phyloP scores from a whole-genome alignment of 2,113 vertebrate genomes.

The Emydura subglobosa region DNA sequence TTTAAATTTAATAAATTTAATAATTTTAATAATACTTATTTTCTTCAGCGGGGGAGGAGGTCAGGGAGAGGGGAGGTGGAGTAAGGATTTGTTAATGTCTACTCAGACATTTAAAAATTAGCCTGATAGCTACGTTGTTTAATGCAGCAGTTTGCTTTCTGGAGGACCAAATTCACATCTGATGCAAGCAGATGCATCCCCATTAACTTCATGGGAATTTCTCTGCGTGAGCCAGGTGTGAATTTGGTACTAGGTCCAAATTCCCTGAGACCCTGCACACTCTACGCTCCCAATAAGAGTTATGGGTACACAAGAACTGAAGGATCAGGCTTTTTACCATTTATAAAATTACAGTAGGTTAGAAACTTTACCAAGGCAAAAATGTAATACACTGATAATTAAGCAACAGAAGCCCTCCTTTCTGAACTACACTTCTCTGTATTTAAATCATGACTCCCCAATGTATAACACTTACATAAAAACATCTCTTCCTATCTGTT shows the following conservation, averaged over 20 bases:
- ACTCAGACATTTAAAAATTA: background rate
- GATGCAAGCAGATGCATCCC: background rate
- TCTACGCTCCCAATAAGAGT: background rate
- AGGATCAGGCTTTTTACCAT: background rate
- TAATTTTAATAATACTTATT: background rate
- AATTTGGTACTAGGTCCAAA: background rate
- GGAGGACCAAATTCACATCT: background rate
- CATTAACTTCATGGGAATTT: accelerated
- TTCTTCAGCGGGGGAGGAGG: background rate
- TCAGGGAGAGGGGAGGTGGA: background rate
- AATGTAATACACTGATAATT: background rate
- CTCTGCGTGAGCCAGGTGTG: background rate
- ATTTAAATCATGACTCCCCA: background rate
- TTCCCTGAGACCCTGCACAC: background rate
- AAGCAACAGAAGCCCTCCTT: constrained; percentile 13
- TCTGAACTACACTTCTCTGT: background rate
- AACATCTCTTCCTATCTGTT: background rate
- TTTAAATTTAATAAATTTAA: background rate
- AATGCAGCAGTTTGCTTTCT: background rate
- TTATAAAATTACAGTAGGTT: background rate
- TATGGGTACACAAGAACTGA: background rate
- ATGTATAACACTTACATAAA: background rate
- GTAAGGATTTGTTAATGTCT: accelerated
- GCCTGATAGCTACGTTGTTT: background rate
- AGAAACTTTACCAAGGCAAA: constrained; percentile 29